phyloP scores from a whole-genome alignment of 1,140 invertebrate genomes.

The Eciton burchellii region DNA sequence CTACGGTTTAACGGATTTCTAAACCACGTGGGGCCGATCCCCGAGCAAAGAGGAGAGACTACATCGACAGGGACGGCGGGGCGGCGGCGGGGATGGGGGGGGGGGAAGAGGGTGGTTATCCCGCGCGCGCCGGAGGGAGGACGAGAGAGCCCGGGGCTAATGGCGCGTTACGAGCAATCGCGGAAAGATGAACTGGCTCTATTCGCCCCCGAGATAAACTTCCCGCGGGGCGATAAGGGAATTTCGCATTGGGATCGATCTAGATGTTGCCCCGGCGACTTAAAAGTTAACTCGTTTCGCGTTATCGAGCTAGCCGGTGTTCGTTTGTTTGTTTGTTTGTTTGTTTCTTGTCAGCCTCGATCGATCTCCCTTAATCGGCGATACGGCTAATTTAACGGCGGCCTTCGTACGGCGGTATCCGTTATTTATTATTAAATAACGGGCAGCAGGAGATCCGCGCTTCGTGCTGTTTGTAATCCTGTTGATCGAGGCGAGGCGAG shows the following conservation, averaged over 20 bases:
- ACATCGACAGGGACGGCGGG: constrained; percentile 17
- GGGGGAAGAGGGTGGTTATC: constrained; percentile 10
- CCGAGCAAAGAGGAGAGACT: constrained; percentile 27
- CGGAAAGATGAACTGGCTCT: constrained; percentile 56
- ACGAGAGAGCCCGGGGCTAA: constrained; percentile 12
- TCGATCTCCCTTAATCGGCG: background rate
- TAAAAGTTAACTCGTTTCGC: background rate
- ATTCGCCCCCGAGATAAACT: constrained; percentile 53
- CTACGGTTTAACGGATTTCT: constrained; percentile 56
- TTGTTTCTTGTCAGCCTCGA: no score
- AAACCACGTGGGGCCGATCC: constrained; percentile 72
- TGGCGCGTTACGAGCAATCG: constrained; percentile 57
- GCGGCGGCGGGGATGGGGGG: no score
- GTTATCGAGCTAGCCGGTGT: background rate
- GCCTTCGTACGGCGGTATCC: no score
- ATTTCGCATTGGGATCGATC: constrained; percentile 40
- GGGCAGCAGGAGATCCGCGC: no score
- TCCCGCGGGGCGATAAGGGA: constrained; percentile 37
- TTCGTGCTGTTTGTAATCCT: no score
- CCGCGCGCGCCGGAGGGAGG: constrained; percentile 5
- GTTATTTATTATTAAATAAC: no score
- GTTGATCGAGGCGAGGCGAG: no score
- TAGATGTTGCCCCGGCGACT: background rate
- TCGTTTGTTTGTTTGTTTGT: no score
- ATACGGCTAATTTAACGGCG: background rate